These are phyloP conservation scores for Orchesellides sinensis DNA, from an alignment of 2,888 invertebrate species.

Conservation along the genomic window DNA sequence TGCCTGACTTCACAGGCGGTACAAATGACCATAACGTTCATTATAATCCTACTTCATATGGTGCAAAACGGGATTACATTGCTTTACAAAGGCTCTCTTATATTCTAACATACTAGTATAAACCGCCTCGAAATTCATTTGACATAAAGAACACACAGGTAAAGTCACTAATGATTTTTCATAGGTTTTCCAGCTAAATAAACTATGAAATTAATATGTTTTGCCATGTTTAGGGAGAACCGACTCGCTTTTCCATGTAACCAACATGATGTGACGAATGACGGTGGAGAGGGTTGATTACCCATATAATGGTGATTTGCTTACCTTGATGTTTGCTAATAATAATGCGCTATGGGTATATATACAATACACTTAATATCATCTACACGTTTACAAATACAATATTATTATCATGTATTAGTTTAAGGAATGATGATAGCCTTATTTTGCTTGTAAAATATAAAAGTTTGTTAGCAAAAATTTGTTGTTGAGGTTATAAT, in stretches of 20 bases:
- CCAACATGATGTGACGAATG: slow-evolving; percentile 61
- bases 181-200: slow-evolving; percentile 56
- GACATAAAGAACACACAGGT: slow-evolving; percentile 37
- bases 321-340: background rate
- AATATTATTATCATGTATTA: too few relatives aligned
- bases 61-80: background rate
- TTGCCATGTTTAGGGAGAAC: slow-evolving; percentile 61
- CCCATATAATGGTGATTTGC: slow-evolving; percentile 8
- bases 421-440: too few relatives aligned
- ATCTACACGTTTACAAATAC: too few relatives aligned
- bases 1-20: slow-evolving; percentile 2
- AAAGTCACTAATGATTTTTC: background rate
- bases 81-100: too few relatives aligned
- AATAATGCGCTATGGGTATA: background rate
- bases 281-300: slow-evolving; percentile 32
- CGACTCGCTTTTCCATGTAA: slow-evolving; percentile 52
- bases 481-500: too few relatives aligned
- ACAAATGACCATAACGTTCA: slow-evolving; percentile 30
- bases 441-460: too few relatives aligned
- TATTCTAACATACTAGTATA: too few relatives aligned
- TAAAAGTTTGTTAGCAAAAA: too few relatives aligned
- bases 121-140: too few relatives aligned
- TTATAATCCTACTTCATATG: background rate
- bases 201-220: slow-evolving; percentile 65
- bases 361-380: too few relatives aligned